Conservation (phyloP, 2,797 vertebrate genomes). For the Eulemur albifrons region DNA sequence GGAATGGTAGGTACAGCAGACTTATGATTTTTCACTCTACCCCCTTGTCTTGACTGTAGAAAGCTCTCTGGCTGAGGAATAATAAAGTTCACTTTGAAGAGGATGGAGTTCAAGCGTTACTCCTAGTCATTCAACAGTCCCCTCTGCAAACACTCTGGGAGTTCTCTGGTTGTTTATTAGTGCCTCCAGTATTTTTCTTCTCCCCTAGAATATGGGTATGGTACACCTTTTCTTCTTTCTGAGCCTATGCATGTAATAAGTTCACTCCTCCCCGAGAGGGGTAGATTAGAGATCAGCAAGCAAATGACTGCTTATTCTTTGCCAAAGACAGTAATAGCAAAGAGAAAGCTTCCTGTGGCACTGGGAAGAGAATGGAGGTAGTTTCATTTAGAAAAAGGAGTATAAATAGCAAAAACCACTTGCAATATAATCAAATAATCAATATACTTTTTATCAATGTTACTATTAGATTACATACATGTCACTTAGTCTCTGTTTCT, state of each 20-base stretch:
- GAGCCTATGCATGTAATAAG: background rate
- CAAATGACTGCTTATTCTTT: background rate
- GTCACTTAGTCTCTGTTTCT: slow-evolving; percentile 21
- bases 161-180: background rate
- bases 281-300: slow-evolving; percentile 16
- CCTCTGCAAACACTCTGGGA: background rate
- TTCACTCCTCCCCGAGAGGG: background rate
- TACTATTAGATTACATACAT: background rate
- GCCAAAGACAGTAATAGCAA: background rate
- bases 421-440: background rate
- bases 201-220: background rate
- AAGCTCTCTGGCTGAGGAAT: background rate
- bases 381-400: background rate
- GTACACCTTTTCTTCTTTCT: background rate
- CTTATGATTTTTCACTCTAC: background rate
- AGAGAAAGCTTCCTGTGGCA: background rate
- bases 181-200: background rate
- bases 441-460: background rate
- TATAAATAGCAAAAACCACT: background rate
- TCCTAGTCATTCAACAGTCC: background rate
- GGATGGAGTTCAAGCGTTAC: background rate
- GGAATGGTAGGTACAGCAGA: background rate
- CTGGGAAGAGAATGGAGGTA: background rate
- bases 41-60: background rate
- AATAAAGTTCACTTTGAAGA: background rate